Base-by-base conservation (phyloP, 2,797 vertebrate species). In the Xyrichtys novacula region DNA sequence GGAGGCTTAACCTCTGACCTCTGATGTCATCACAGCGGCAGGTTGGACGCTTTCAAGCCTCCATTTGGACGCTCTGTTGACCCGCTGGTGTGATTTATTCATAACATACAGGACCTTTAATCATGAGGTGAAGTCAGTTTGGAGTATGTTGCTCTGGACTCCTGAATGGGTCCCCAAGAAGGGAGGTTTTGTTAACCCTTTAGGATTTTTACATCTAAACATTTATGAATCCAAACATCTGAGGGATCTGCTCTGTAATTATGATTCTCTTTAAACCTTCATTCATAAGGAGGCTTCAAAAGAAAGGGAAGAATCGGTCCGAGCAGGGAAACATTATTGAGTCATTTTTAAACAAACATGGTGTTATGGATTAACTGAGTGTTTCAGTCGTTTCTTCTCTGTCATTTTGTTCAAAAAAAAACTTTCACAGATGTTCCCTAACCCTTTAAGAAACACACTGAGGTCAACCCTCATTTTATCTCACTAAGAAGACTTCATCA, bases 1-100 rank as follows among this genome's bases (percentile, higher is more conserved):
- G 69, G 56, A 54, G 63, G 63, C 74, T 87, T 88, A 84, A 91
- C 88, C 65, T 86, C 72, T 85, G 78, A 91, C 88, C 88, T 75
- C 58, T 92, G 89, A 89, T 88, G 81, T 90, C 90, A 92, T 85
- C 60, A 22, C 59, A 65, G 67, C 73, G 4, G 65, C 82, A 74
- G 78, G 68, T 74, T 71, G 68, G 71, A 75, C 67, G 82, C 71
- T 67, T 71, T 84, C 8, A 66, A 48, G 76, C 62, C 70, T 81
- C 78, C 65, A 78, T 85, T 79, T 83, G 58, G 76, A 71, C 28
- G 56, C 71, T 47, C 22, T 61, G 65, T 80, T 86, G 85, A 86
- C 78, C 74, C 22, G 25, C 36, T 17, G 2, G 56, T 65, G 72
- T 83, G 88, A 88, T 89, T 72, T 88, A 91, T 88, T 84, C 79